phyloP scores from a whole-genome alignment of 2,113 vertebrate species.

The Oryctolagus cuniculus region mOryCun1.1 NC_091441.1:100764001-100764500 shows the following conservation, averaged over 20 bases:
- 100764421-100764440: neutral
- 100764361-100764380: neutral
- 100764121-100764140: neutral
- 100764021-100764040: neutral
- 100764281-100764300: neutral
- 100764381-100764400: neutral
- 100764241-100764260: neutral
- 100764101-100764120: neutral
- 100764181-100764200: neutral
- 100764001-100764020: neutral
- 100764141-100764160: neutral
- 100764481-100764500: neutral
- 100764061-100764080: neutral
- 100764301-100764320: neutral
- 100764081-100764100: neutral
- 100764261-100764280: neutral
- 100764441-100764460: neutral
- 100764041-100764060: neutral
- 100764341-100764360: neutral
- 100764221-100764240: neutral
- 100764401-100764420: neutral
- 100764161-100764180: neutral
- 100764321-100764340: neutral
- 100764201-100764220: neutral
- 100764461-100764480: neutral